phyloP scores from a whole-genome alignment of 2,888 invertebrate species.

The Clistopyga incitator region DNA sequence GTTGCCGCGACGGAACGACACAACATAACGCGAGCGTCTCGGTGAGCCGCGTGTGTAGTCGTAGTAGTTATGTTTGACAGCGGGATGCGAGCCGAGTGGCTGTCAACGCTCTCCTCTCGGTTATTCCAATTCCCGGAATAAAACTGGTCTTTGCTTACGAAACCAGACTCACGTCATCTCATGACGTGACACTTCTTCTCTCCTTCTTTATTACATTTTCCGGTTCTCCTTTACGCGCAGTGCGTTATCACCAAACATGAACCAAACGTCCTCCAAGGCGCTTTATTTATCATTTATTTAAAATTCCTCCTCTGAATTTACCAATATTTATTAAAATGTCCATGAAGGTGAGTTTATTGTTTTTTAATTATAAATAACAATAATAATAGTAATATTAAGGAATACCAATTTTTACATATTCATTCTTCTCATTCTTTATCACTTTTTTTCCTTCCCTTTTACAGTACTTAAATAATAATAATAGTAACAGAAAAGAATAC shows the following conservation, averaged over 20 bases:
- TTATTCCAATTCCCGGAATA: slow-evolving; percentile 15
- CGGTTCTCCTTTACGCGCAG: slow-evolving; percentile 27
- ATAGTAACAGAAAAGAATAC: slow-evolving; percentile 9
- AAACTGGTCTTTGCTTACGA: slow-evolving; percentile 29
- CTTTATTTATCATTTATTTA: slow-evolving; percentile 26
- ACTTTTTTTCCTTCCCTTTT: too few relatives aligned
- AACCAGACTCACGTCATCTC: slow-evolving; percentile 39
- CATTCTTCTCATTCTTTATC: too few relatives aligned
- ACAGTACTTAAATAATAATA: background rate
- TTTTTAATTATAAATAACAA: slow-evolving; percentile 4
- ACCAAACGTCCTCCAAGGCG: slow-evolving; percentile 59
- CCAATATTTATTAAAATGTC: slow-evolving; percentile 68
- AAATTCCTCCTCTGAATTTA: background rate
- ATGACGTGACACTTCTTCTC: slow-evolving; percentile 61
- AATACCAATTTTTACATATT: background rate
- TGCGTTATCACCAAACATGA: slow-evolving; percentile 66
- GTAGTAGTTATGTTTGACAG: slow-evolving; percentile 19
- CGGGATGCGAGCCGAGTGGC: background rate
- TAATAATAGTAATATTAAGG: background rate
- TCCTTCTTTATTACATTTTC: slow-evolving; percentile 16
- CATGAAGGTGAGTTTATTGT: slow-evolving; percentile 76
- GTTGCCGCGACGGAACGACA: slow-evolving; percentile 25
- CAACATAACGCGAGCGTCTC: slow-evolving; percentile 44
- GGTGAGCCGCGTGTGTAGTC: background rate
- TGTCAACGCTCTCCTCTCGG: background rate